phyloP scores from a whole-genome alignment of 2,888 invertebrate species.

The Thereva unica region DNA sequence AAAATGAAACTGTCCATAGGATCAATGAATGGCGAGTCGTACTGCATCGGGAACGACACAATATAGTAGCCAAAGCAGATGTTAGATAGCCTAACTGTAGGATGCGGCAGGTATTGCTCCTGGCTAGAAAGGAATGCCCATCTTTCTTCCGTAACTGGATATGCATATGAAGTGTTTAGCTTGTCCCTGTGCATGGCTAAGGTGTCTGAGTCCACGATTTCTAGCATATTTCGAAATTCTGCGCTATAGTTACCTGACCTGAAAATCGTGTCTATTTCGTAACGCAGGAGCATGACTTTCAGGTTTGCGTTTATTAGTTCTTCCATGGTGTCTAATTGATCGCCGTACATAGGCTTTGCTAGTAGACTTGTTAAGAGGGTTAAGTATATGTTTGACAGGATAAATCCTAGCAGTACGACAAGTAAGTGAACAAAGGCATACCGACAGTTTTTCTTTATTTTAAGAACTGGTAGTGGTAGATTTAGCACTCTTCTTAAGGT shows the following conservation, averaged over 20 bases:
- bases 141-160: conserved; percentile 12
- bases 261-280: conserved; percentile 45
- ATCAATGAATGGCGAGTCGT: conserved; percentile 20
- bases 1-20: conserved; percentile 16
- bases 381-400: conserved; percentile 48
- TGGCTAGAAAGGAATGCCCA: conserved; percentile 19
- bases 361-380: conserved; percentile 47
- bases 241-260: conserved; percentile 44
- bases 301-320: conserved; percentile 43
- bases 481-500: conserved; percentile 10
- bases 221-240: conserved; percentile 43
- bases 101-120: conserved; percentile 15
- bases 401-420: conserved; percentile 43
- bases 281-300: conserved; percentile 43
- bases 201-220: conserved; percentile 29
- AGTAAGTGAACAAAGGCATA: not conserved
- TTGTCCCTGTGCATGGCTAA: conserved; percentile 23
- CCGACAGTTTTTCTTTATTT: not conserved
- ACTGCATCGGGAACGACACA: conserved; percentile 26
- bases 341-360: conserved; percentile 44
- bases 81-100: conserved; percentile 15
- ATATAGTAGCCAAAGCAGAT: conserved; percentile 19
- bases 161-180: conserved; percentile 9
- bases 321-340: conserved; percentile 42
- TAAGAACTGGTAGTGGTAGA: not conserved